Base-by-base conservation (phyloP, 2,113 vertebrate genomes). In the Urocolius indicus region DNA sequence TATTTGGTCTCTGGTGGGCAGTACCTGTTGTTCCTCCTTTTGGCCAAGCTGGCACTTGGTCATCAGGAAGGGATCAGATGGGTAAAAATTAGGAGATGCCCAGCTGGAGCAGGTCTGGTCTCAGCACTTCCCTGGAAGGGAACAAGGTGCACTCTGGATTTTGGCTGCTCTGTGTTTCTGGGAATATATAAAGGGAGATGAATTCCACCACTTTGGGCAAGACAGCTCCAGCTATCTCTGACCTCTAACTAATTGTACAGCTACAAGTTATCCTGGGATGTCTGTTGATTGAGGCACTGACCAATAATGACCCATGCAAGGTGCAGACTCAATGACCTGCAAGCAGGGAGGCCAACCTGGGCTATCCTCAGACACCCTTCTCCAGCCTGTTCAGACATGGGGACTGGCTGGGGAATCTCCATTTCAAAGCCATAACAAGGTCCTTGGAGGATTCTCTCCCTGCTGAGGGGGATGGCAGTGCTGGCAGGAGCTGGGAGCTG, bases 311-410 rank as follows among this genome's bases (percentile, higher is more conserved):
- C 22, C 6, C 54, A 67, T 18, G 71, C 49, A 29, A 85, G 78
- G 66, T 34, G 59, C 38, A 7, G n/a, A 4, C 20, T 58, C 1
- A 0, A 1, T 92, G 92, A 89, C 90, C 90, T 83, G 30, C 46
- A 62, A 36, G 20, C 48, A 12, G 55, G 49, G 26, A 85, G 89
- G 62, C 57, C 82, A 74, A 4, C n/a, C 30, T 0, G 2, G 30
- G 72, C 87, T 55, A 17, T 54, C 58, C 76, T 68, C 79, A 48
- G 52, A 46, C 82, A 48, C 49, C 54, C 66, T 69, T 15, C 65
- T 81, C 76, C 4, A 26, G 62, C 3, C 0, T 20, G 49, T 49
- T 62, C 92, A 45, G 54, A 5, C 49, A 3, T 3, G 0, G 3
- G 41, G 3, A 34, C 68, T 0, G 13, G 20, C 29, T 12, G 1